Base-by-base conservation (phyloP, 2,113 vertebrate genomes). In the Phylloscopus whistleri region DNA sequence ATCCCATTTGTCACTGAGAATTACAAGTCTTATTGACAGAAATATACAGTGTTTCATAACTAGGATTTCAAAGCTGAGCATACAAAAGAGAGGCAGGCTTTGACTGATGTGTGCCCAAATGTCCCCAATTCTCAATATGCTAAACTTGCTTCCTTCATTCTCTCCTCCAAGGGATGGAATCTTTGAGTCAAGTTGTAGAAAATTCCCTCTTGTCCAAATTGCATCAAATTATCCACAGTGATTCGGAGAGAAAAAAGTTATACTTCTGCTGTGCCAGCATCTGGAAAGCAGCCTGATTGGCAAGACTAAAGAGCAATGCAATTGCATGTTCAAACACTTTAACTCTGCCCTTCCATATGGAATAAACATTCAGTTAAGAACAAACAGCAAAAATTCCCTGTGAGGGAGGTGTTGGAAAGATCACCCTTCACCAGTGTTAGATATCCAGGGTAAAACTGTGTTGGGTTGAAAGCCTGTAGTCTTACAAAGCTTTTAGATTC, bases 231-330 rank as follows among this genome's bases (percentile, higher is more conserved):
- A 96, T 59, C 86, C 78, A 85, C 49, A 96, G 39, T 48, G 48
- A 91, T 95, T 96, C 49, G 49, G 74, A 92, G 86, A 33, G 35
- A 39, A 31, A 92, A 93, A 94, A 90, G 91, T 48, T 6, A 72
- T 94, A 74, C 26, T 88, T 95, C 44, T 88, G 66, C 67, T 77
- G 52, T 83, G 91, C 93, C 66, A 95, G 77, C 75, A 88, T 95
- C 94, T 96, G 84, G 89, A 97, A 96, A 94, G 84, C 60, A 88
- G 77, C 79, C 81, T 91, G 66, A 94, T 13, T 86, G 70, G 62
- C 66, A 96, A 70, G 76, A 56, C 31, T 64, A 49, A 96, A 96
- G 76, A 93, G 39, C 90, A 46, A 37, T n/a, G 53, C 83, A 93
- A 75, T 84, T 90, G 33, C 68, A 27, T 41, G 75, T 75, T 74